Evolutionary conservation across 2,888 invertebrate species (phyloP).

Genomic region (Orthosia gracilis): DNA sequence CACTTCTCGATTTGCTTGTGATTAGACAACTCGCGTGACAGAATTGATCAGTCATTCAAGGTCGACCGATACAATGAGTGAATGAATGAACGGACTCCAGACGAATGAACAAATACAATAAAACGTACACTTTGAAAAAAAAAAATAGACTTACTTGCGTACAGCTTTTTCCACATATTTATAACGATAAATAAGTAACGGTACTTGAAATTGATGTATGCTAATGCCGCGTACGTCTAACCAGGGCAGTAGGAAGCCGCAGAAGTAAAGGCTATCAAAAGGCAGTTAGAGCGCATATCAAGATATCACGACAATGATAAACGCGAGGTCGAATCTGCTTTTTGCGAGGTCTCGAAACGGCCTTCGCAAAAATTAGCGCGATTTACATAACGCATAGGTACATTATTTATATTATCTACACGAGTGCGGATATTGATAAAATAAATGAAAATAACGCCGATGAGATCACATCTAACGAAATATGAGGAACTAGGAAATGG

Average conservation of each 20-base stretch:
- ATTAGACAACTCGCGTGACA: constrained; percentile 50
- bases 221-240: constrained; percentile 65
- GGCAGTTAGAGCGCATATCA: constrained; percentile 84
- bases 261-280: constrained; percentile 82
- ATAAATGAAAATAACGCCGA: constrained; percentile 74
- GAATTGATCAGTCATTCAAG: constrained; percentile 51
- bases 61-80: constrained; percentile 38
- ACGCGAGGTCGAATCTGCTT: constrained; percentile 85
- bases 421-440: constrained; percentile 77
- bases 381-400: constrained; percentile 84
- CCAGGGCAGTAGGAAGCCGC: constrained; percentile 72
- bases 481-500: constrained; percentile 75
- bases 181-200: constrained; percentile 25
- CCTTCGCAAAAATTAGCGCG: constrained; percentile 88
- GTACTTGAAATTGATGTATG: constrained; percentile 40
- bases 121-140: constrained; percentile 34
- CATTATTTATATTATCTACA: constrained; percentile 77
- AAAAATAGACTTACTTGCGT: constrained; percentile 74
- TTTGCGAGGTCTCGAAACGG: constrained; percentile 84
- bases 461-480: constrained; percentile 77
- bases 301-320: constrained; percentile 87
- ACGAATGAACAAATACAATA: constrained; percentile 51
- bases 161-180: constrained; percentile 75
- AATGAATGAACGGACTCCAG: constrained; percentile 47
- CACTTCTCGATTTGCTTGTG: constrained; percentile 46